These are phyloP conservation scores for Neocrepidodera transversa DNA, from an alignment of 2,888 invertebrate species.

Conservation along the genomic window DNA sequence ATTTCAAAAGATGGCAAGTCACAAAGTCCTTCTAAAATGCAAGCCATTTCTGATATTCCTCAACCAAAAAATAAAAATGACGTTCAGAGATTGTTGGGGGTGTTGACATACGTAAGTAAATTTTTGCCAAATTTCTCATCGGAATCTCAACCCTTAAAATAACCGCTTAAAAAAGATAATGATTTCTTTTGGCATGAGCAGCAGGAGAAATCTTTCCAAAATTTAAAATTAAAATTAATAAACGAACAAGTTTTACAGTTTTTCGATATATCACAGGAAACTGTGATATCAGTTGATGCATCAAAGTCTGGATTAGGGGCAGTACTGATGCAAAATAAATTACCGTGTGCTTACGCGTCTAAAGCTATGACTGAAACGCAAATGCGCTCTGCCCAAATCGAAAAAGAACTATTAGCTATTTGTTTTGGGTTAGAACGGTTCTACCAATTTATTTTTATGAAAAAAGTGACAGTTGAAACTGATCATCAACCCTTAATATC, in stretches of 20 bases:
- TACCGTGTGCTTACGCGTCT: conserved; percentile 39
- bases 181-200: conserved; percentile 21
- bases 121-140: background rate
- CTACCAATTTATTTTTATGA: conserved; percentile 7
- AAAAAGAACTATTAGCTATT: conserved; percentile 32
- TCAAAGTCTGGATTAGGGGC: conserved; percentile 38
- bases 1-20: conserved; percentile 26
- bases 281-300: conserved; percentile 38
- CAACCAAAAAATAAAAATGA: background rate
- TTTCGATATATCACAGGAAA: conserved; percentile 12
- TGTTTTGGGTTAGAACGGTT: conserved; percentile 2
- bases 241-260: conserved; percentile 28
- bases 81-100: background rate
- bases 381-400: conserved; percentile 25
- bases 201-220: conserved; percentile 23
- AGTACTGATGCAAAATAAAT: conserved; percentile 26
- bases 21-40: conserved; percentile 36
- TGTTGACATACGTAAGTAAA: conserved; percentile 1
- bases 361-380: conserved; percentile 24
- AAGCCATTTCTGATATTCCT: conserved; percentile 16
- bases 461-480: background rate
- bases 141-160: background rate
- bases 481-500: no score
- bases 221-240: conserved; percentile 26
- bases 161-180: background rate